Percentiles rank a stretch among this genome's conserved stretches.
These are phyloP conservation scores for Parasteatoda lunata DNA, from an alignment of 2,888 invertebrate species.

Conservation along the genomic window DNA sequence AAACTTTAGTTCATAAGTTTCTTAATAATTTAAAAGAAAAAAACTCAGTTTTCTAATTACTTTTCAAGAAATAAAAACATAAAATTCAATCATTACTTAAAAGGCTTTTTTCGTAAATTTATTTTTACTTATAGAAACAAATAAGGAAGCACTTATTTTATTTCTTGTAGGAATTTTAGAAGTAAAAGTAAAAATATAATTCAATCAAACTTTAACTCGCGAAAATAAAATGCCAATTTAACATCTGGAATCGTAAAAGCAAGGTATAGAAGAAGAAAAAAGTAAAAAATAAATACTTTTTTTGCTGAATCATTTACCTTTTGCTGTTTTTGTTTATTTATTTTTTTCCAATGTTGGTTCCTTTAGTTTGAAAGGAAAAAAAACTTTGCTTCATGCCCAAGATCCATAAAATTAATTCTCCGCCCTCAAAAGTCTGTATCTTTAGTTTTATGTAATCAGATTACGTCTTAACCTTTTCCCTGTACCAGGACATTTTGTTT, in stretches of 20 bases:
- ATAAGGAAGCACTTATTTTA: too few species aligned
- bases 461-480: conserved; percentile 20
- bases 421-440: conserved; percentile 10
- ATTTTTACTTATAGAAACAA: too few species aligned
- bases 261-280: not conserved
- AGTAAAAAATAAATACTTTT: conserved; percentile 3
- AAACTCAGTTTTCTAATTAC: too few species aligned
- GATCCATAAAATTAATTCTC: conserved; percentile 49
- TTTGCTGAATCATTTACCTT: not conserved
- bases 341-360: not conserved
- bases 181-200: too few species aligned
- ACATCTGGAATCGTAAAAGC: not conserved
- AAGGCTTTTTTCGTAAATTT: too few species aligned
- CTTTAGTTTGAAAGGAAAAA: too few species aligned
- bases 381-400: not conserved
- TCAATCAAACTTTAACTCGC: not conserved
- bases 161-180: too few species aligned
- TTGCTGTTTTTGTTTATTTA: not conserved
- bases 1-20: too few species aligned
- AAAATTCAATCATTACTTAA: too few species aligned
- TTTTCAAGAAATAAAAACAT: too few species aligned
- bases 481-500: not conserved
- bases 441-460: conserved; percentile 45
- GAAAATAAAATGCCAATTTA: not conserved
- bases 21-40: too few species aligned